Evolutionary conservation across 1,140 invertebrate genomes (phyloP), one percentile per base, ranked within the genome.

Genomic region (Agrilus planipennis): DNA sequence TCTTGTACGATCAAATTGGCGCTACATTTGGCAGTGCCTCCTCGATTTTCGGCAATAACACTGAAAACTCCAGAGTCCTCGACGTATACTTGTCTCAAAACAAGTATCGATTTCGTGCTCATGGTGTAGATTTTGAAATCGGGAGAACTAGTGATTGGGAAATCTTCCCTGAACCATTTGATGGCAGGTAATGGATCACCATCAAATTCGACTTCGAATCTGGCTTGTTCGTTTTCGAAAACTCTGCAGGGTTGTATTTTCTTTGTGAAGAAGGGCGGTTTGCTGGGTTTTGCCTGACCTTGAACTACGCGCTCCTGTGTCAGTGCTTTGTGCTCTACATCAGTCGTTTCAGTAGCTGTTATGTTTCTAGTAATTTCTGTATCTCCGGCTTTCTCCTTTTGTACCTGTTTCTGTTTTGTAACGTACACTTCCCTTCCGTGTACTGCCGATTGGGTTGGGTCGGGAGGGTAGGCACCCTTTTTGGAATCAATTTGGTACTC

Each of bases 1-100:
- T 92, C 87, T 69, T 95, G 89, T 2, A 97, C 89, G 3, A 93
- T 84, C 29, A 97, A 72, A 64, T 94, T 95, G 15, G 92, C 91
- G 49, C 88, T 92, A 58, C 89, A 92, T 62, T 93, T 93, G 2
- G 89, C 89, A 47, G 81, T 84, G 1, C 89, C 89, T 29, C 84
- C 89, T 35, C 83, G 72, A 57, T 94, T 94, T 63, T 92, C 87
- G 34, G 88, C 86, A 32, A 92, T 75, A 2, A 84, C 87, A 2
- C 84, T 84, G 62, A 94, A 94, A 0, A 92, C 80, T 12, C 84
- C 89, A 6, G 86, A 90, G 61, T 93, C 89, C 69, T 94, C 89
- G 63, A 91, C 71, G 50, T 91, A 92, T 1, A 92, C 89, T 75
- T 91, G 87, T 51, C 86, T 72, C 18, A 94, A 78, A 16, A 84